These are phyloP conservation scores for Colletes collaris DNA, from an alignment of 2,888 invertebrate genomes.

Conservation along the genomic window DNA sequence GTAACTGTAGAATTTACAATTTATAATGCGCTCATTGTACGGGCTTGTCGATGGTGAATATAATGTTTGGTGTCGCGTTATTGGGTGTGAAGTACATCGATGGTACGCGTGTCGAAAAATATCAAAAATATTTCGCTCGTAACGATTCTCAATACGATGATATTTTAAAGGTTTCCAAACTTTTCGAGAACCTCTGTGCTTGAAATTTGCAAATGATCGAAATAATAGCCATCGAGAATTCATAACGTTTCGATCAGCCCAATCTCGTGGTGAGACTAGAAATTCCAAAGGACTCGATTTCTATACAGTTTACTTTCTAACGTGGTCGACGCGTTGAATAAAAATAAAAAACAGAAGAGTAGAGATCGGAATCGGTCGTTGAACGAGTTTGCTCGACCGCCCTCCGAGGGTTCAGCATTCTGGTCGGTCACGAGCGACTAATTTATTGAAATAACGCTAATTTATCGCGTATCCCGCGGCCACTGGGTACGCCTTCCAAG, in stretches of 20 bases:
- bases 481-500: slow-evolving; percentile 51
- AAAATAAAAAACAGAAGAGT: too few species aligned
- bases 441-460: slow-evolving; percentile 68
- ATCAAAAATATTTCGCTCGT: background rate
- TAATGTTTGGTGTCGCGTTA: background rate
- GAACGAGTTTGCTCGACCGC: slow-evolving; percentile 9
- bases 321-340: too few species aligned
- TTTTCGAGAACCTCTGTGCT: too few species aligned
- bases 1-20: slow-evolving; percentile 2
- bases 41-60: background rate
- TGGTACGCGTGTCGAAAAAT: slow-evolving; percentile 13
- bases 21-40: slow-evolving; percentile 26
- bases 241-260: too few species aligned
- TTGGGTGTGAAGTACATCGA: slow-evolving; percentile 15
- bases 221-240: too few species aligned
- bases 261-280: too few species aligned
- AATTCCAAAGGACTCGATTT: too few species aligned
- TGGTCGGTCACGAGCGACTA: slow-evolving; percentile 33
- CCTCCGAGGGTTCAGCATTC: slow-evolving; percentile 15
- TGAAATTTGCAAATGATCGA: too few species aligned
- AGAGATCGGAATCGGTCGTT: background rate
- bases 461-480: slow-evolving; percentile 63
- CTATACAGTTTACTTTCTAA: too few species aligned
- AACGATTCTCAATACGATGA: too few species aligned
- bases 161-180: too few species aligned